Evolutionary conservation across 2,797 vertebrate genomes (phyloP).

Genomic region (Squalus acanthias): DNA sequence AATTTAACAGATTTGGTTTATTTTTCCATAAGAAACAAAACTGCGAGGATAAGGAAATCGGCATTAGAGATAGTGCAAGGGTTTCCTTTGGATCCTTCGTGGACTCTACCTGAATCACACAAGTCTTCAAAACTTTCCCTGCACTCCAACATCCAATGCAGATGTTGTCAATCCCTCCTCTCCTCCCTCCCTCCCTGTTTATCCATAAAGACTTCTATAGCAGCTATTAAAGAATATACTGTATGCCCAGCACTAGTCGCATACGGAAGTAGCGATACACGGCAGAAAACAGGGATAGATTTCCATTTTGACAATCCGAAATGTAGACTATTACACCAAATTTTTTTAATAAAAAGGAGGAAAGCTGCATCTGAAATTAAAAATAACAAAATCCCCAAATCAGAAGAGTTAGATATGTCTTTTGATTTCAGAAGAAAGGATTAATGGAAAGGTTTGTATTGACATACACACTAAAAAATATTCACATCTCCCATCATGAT

Average conservation of each 20-base stretch:
- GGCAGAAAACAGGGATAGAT: neutral
- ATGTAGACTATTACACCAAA: neutral
- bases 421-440: neutral
- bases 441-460: neutral
- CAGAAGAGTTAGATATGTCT: neutral
- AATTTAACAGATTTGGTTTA: neutral
- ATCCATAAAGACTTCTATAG: neutral
- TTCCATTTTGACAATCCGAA: neutral
- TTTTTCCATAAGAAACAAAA: neutral
- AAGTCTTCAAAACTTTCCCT: neutral
- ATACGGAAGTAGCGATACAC: neutral
- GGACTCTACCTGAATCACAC: neutral
- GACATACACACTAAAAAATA: neutral
- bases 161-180: neutral
- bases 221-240: neutral
- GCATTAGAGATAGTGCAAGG: neutral
- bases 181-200: neutral
- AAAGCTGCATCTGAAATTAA: slow-evolving; percentile 14
- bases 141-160: neutral
- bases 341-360: neutral
- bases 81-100: neutral
- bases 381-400: neutral
- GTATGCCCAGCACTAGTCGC: neutral
- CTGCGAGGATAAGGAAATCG: neutral
- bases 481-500: neutral